Evolutionary conservation across 2,888 invertebrate species (phyloP).

Genomic region (Priocnemis perturbator): DNA sequence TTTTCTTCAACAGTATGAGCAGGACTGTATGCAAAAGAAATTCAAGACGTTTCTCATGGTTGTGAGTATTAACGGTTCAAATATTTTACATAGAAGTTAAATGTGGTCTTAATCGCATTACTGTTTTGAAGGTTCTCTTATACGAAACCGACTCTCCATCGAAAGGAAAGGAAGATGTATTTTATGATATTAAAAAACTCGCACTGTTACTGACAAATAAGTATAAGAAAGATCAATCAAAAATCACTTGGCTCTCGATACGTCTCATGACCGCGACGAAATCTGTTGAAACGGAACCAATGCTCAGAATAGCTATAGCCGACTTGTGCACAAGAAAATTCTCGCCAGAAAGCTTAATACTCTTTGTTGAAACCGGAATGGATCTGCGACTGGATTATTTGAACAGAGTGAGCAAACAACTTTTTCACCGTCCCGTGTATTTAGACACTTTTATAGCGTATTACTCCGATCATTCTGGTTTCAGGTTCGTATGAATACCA

Average conservation of each 20-base stretch:
- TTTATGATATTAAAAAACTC: constrained; percentile 80
- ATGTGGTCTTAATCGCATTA: neutral
- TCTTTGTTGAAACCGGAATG: constrained; percentile 82
- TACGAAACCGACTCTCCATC: constrained; percentile 81
- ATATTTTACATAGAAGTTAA: constrained; percentile 4
- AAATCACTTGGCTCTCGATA: constrained; percentile 83
- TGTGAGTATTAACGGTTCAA: constrained; percentile 72
- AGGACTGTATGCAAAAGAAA: constrained; percentile 84
- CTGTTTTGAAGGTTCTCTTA: constrained; percentile 78
- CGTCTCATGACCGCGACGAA: constrained; percentile 76
- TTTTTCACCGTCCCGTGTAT: neutral
- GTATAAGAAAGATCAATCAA: constrained; percentile 82
- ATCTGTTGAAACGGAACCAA: constrained; percentile 61
- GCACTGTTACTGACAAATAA: constrained; percentile 81
- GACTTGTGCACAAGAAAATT: constrained; percentile 84
- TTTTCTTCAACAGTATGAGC: constrained; percentile 85
- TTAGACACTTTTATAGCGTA: too few relatives aligned
- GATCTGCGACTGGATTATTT: constrained; percentile 89
- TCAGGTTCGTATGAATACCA: constrained; percentile 96
- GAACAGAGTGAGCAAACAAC: constrained; percentile 82
- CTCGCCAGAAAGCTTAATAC: constrained; percentile 83
- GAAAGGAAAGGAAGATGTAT: constrained; percentile 81
- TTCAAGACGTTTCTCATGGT: constrained; percentile 88
- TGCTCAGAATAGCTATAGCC: constrained; percentile 78
- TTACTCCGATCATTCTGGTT: constrained; percentile 13